These are phyloP conservation scores for Columba janthina DNA, from an alignment of 2,113 vertebrate species.

Conservation along the genomic window DNA sequence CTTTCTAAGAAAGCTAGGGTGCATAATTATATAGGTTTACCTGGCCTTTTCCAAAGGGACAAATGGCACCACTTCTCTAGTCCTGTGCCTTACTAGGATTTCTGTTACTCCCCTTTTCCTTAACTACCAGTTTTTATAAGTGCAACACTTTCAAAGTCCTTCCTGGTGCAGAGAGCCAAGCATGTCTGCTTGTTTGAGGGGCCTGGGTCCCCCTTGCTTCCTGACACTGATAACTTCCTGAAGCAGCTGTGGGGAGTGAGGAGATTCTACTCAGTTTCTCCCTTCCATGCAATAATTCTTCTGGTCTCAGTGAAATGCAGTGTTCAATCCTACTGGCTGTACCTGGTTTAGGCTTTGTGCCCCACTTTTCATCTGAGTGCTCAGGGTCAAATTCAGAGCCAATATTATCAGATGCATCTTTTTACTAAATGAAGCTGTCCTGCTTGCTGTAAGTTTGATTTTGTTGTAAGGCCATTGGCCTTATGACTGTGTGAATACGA, in stretches of 20 bases:
- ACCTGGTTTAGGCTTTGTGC: neutral
- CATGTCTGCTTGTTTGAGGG: neutral
- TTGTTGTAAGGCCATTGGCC: neutral
- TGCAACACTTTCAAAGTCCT: neutral
- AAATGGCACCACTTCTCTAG: neutral
- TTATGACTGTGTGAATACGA: neutral
- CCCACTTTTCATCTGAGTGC: neutral
- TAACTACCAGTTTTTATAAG: neutral
- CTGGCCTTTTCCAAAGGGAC: conserved; percentile 38
- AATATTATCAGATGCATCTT: neutral
- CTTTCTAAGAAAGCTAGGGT: conserved; percentile 24
- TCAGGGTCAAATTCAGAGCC: neutral
- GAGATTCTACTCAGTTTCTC: neutral
- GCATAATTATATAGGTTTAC: conserved; percentile 61
- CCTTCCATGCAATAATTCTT: neutral
- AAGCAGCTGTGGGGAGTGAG: neutral
- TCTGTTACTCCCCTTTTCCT: neutral
- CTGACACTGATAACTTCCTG: neutral
- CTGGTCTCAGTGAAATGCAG: neutral
- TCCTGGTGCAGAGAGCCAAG: neutral
- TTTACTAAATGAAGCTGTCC: neutral
- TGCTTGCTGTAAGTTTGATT: neutral
- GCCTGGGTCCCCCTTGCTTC: neutral
- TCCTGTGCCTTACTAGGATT: neutral
- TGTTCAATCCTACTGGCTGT: neutral